These are phyloP conservation scores for Pimpla rufipes DNA, from an alignment of 2,888 invertebrate genomes.

Conservation along the genomic window DNA sequence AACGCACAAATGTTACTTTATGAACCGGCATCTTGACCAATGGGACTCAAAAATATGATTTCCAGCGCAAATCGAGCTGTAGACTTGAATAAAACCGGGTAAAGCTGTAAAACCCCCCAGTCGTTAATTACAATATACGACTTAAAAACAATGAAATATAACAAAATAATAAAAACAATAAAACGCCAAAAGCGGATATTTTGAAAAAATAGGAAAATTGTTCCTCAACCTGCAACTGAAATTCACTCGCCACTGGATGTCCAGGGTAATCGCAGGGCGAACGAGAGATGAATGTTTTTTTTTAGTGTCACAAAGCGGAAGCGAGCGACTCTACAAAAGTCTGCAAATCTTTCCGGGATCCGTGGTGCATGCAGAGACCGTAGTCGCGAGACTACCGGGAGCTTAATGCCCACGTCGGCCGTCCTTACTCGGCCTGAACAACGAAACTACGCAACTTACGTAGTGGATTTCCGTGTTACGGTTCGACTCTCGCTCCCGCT, in stretches of 20 bases:
- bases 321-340: neutral
- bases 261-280: neutral
- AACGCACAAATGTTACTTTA: too few species aligned
- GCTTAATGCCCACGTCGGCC: constrained; percentile 34
- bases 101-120: too few species aligned
- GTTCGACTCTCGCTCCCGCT: constrained; percentile 21
- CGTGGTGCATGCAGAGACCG: neutral
- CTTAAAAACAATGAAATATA: too few species aligned
- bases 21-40: too few species aligned
- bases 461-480: constrained; percentile 70
- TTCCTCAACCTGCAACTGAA: neutral
- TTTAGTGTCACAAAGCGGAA: neutral
- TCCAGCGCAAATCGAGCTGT: too few species aligned
- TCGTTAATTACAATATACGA: too few species aligned
- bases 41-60: too few species aligned
- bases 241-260: neutral
- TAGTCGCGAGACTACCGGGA: constrained; percentile 11
- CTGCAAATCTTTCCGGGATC: neutral
- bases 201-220: too few species aligned
- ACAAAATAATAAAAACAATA: too few species aligned
- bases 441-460: constrained; percentile 37
- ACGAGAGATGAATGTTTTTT: neutral
- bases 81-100: too few species aligned
- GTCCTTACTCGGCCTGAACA: constrained; percentile 38
- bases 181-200: too few species aligned